Conservation (phyloP, 2,113 vertebrate species). For the Microcebus ravelobensis region DNA sequence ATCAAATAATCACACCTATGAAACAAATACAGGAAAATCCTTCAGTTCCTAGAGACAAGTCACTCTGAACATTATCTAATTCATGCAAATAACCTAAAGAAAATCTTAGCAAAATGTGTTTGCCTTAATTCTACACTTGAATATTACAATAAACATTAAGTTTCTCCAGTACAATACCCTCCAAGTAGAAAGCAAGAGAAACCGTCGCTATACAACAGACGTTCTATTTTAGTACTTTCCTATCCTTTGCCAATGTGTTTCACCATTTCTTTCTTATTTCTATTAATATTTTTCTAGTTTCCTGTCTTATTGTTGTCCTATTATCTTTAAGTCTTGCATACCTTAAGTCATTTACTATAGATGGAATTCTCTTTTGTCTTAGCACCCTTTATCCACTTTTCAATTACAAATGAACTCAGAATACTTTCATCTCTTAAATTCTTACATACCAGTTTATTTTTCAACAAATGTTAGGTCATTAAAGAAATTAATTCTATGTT, state of each 20-base stretch:
- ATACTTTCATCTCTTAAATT: conserved; percentile 7
- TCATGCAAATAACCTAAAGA: conserved; percentile 38
- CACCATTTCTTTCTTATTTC: not conserved
- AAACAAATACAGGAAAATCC: not conserved
- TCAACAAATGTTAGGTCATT: not conserved
- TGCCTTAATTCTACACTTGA: conserved; percentile 29
- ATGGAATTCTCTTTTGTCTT: not conserved
- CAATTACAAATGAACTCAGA: not conserved
- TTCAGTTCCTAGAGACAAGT: not conserved
- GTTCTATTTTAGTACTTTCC: not conserved
- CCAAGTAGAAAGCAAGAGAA: not conserved
- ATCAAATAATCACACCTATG: not conserved
- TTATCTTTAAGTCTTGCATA: not conserved
- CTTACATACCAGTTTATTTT: not conserved
- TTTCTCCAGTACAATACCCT: not conserved
- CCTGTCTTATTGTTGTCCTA: not conserved
- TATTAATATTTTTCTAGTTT: not conserved
- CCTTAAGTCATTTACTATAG: not conserved
- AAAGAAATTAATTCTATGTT: not conserved
- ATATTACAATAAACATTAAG: conserved; percentile 12
- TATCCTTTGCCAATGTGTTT: not conserved
- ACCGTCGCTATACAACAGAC: not conserved
- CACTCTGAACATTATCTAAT: not conserved
- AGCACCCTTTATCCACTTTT: not conserved
- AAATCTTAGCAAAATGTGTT: not conserved